Conservation (phyloP, 2,113 vertebrate genomes). For the Meriones unguiculatus region DNA sequence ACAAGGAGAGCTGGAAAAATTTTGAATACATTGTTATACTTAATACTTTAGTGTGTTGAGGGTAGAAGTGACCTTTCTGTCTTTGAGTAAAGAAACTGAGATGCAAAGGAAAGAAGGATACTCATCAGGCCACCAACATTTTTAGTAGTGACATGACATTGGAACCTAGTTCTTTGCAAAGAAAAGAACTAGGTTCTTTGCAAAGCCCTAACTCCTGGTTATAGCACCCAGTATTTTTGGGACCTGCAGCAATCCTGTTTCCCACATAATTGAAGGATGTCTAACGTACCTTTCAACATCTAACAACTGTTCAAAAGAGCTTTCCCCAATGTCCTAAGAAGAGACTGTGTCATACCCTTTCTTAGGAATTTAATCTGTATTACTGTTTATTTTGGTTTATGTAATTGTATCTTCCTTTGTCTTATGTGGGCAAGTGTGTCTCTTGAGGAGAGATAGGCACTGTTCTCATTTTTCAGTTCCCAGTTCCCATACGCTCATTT, state of each 20-base stretch:
- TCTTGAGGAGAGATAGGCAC: background rate
- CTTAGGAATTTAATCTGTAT: conserved; percentile 20
- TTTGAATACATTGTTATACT: background rate
- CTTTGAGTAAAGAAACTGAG: background rate
- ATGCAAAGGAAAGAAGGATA: background rate
- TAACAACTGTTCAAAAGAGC: background rate
- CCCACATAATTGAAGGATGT: background rate
- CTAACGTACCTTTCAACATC: background rate
- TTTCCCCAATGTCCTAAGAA: background rate
- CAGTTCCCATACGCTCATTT: background rate
- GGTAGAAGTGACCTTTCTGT: background rate
- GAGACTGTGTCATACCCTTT: background rate
- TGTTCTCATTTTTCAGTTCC: background rate
- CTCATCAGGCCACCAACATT: background rate
- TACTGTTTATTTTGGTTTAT: conserved; percentile 26
- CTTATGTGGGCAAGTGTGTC: background rate
- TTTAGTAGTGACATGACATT: background rate
- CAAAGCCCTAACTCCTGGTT: conserved; percentile 53
- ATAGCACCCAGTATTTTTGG: conserved; percentile 23
- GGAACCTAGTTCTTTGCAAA: background rate
- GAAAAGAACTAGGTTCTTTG: no score
- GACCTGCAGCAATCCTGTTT: background rate
- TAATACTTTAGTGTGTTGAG: background rate
- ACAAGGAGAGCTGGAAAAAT: background rate
- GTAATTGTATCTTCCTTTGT: conserved; percentile 1